Evolutionary conservation across 2,113 vertebrate species (phyloP), one percentile per base, ranked within the genome.

Genomic region (Agelaius tricolor): DNA sequence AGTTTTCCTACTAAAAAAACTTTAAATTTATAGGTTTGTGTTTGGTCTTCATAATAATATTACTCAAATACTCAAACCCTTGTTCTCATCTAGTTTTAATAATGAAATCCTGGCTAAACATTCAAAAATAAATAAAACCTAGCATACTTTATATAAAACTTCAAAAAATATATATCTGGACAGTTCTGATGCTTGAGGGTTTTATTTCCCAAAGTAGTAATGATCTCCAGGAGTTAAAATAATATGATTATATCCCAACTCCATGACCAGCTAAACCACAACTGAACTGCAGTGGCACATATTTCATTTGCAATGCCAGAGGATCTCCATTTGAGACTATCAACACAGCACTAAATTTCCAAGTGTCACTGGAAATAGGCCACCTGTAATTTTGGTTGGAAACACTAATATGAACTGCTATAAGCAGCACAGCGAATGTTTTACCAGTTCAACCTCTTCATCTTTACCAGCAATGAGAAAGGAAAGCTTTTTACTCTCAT

Each of bases 161-260:
- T 97, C 80, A 95, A 95, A 92, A 61, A 52, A 90, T 95, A 95
- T 75, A 30, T 90, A 84, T 96, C 92, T 96, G 96, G 96, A 97
- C 93, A 96, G 95, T 94, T 96, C 74, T 92, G 92, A 96, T 94
- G 78, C 63, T 82, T 85, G 94, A 88, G 72, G 85, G 89, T 92
- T 98, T 97, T 94, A 96, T 92, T 97, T 93, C 90, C 91, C 61
- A 62, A 95, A 93, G 90, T 61, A 94, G 87, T 97, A 98, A 98
- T 90, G 96, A 97, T 97, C 97, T 97, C 96, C 89, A 91, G 97
- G 96, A 97, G 94, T 96, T 97, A 98, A 97, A 98, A 98, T 98
- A 98, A 98, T 97, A 96, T 93, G 97, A 97, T 97, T 98, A 97
- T 93, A 97, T 89, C 94, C 93, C 89, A 97, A 77, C 68, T 85